Evolutionary conservation across 2,797 vertebrate species (phyloP).

Genomic region (Adrianichthys oophorus): DNA sequence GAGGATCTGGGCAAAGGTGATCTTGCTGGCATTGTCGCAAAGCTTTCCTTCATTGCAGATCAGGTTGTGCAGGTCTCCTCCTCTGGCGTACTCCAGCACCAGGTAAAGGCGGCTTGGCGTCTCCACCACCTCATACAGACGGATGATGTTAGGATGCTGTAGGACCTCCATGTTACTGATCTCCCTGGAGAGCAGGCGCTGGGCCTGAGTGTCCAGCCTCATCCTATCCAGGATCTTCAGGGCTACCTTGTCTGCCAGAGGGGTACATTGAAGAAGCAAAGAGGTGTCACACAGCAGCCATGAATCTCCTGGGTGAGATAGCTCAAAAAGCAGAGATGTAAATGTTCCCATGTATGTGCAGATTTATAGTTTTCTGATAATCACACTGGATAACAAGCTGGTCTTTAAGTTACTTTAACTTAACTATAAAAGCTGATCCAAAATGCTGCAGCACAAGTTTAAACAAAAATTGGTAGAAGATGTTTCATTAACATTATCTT

Average conservation of each 20-base stretch:
- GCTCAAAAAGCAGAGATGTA: background rate
- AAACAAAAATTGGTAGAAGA: too few relatives aligned
- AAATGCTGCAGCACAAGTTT: too few relatives aligned
- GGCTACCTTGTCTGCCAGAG: slow-evolving; percentile 89
- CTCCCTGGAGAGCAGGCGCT: slow-evolving; percentile 87
- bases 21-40: slow-evolving; percentile 83
- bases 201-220: slow-evolving; percentile 85
- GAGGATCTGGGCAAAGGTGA: slow-evolving; percentile 91
- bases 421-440: too few relatives aligned
- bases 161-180: slow-evolving; percentile 92
- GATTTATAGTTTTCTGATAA: too few relatives aligned
- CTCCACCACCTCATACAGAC: slow-evolving; percentile 94
- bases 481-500: too few relatives aligned
- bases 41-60: slow-evolving; percentile 86
- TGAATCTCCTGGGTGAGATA: background rate
- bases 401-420: too few relatives aligned
- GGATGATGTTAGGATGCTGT: slow-evolving; percentile 89
- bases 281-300: background rate
- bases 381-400: too few relatives aligned
- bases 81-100: slow-evolving; percentile 92
- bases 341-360: too few relatives aligned
- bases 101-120: slow-evolving; percentile 87
- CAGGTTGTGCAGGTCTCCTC: slow-evolving; percentile 90
- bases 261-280: background rate
- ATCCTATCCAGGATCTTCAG: slow-evolving; percentile 94